These are phyloP conservation scores for Ecliptopera silaceata DNA, from an alignment of 2,888 invertebrate species.

Conservation along the genomic window DNA sequence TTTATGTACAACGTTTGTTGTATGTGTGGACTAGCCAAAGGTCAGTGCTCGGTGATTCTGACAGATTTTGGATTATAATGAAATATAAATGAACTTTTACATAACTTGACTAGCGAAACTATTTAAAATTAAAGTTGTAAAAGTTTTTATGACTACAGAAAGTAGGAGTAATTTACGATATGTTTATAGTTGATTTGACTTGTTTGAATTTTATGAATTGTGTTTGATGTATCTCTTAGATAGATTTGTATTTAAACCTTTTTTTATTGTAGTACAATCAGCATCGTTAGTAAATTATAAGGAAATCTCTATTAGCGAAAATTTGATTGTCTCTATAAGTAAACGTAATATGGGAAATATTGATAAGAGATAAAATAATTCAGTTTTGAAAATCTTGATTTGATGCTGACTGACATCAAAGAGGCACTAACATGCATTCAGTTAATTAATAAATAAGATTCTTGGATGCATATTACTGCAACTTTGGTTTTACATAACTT, in stretches of 20 bases:
- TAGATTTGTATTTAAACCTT: slow-evolving; percentile 39
- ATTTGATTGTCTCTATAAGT: too few relatives aligned
- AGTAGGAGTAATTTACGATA: slow-evolving; percentile 57
- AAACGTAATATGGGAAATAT: too few relatives aligned
- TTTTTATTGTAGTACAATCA: too few relatives aligned
- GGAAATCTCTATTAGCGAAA: too few relatives aligned
- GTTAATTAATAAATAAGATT: not conserved
- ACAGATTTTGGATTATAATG: slow-evolving; percentile 60
- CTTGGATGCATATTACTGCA: not conserved
- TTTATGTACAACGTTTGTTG: slow-evolving; percentile 55
- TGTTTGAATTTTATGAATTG: slow-evolving; percentile 67
- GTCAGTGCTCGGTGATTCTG: slow-evolving; percentile 49
- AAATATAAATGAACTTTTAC: slow-evolving; percentile 74
- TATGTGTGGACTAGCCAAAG: slow-evolving; percentile 56
- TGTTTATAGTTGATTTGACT: slow-evolving; percentile 65
- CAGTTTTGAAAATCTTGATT: too few relatives aligned
- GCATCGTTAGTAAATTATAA: too few relatives aligned
- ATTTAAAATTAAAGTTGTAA: slow-evolving; percentile 48
- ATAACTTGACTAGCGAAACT: slow-evolving; percentile 52
- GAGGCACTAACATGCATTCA: slow-evolving; percentile 2
- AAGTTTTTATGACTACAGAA: slow-evolving; percentile 49
- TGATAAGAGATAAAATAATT: too few relatives aligned
- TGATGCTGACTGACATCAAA: too few relatives aligned
- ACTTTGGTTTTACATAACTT: not conserved
- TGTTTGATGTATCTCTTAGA: slow-evolving; percentile 61